Evolutionary conservation across 2,888 invertebrate genomes (phyloP).

Genomic region (Diarsia brunnea): DNA sequence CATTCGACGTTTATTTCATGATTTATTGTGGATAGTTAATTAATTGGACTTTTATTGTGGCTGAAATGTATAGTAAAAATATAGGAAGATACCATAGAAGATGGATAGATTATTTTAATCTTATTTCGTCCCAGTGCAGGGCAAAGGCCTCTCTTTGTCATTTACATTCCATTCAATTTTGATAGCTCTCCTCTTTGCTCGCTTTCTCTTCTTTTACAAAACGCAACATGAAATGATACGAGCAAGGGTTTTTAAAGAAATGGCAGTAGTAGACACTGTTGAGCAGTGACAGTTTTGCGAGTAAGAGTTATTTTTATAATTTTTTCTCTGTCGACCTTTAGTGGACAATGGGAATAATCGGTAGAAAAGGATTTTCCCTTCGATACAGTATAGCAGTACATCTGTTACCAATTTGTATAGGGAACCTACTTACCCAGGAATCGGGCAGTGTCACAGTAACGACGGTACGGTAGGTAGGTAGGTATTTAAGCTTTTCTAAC

Average conservation of each 20-base stretch:
- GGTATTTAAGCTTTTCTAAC: not conserved
- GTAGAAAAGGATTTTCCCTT: not conserved
- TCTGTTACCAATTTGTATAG: too few species aligned
- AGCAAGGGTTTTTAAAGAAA: not conserved
- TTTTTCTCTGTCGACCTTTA: too few species aligned
- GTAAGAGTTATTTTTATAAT: too few species aligned
- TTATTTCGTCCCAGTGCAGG: not conserved
- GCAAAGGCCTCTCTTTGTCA: not conserved
- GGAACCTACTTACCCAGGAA: not conserved
- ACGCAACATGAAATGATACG: not conserved
- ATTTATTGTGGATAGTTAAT: not conserved
- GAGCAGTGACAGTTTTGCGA: too few species aligned
- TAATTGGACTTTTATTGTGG: not conserved
- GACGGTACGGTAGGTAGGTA: not conserved
- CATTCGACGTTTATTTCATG: slow-evolving; percentile 22
- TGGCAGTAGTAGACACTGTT: not conserved
- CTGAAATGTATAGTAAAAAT: not conserved
- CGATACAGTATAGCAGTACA: not conserved
- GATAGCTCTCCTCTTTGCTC: not conserved
- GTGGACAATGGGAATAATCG: too few species aligned
- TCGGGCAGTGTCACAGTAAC: not conserved
- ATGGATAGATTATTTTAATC: not conserved
- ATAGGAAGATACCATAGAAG: not conserved
- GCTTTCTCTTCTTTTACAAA: too few species aligned
- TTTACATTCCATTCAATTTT: not conserved